phyloP scores from a whole-genome alignment of 2,113 vertebrate genomes.

The Chionis minor region DNA sequence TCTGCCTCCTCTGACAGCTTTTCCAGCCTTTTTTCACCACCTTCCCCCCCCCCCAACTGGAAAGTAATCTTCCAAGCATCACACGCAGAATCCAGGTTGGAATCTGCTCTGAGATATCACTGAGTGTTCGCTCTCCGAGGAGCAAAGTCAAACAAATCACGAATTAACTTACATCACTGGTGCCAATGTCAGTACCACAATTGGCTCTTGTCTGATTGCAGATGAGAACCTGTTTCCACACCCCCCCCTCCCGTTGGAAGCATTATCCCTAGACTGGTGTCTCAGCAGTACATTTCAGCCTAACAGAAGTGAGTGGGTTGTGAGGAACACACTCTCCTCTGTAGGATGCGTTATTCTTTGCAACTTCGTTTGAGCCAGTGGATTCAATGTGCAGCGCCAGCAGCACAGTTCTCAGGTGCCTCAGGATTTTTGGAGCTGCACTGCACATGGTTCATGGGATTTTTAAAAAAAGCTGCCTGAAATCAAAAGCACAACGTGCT shows the following conservation, averaged over 20 bases:
- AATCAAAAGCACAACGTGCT: not conserved
- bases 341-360: slow-evolving; percentile 21
- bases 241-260: not conserved
- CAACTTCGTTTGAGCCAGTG: not conserved
- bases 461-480: not conserved
- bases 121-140: rapidly evolving
- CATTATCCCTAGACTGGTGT: not conserved
- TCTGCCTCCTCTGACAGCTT: not conserved
- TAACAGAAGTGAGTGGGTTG: slow-evolving; percentile 56
- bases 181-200: not conserved
- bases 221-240: not conserved
- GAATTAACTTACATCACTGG: not conserved
- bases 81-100: not conserved
- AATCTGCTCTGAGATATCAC: not conserved
- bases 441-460: not conserved
- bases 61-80: not conserved
- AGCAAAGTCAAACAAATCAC: not conserved
- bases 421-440: not conserved
- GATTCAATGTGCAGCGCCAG: not conserved
- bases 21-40: not conserved
- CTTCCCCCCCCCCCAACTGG: not conserved
- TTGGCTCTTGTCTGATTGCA: slow-evolving; percentile 6
- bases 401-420: not conserved
- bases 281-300: slow-evolving; percentile 39
- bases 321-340: slow-evolving; percentile 35